These are phyloP conservation scores for Mycteria americana DNA, from an alignment of 2,797 vertebrate species.

Conservation along the genomic window DNA sequence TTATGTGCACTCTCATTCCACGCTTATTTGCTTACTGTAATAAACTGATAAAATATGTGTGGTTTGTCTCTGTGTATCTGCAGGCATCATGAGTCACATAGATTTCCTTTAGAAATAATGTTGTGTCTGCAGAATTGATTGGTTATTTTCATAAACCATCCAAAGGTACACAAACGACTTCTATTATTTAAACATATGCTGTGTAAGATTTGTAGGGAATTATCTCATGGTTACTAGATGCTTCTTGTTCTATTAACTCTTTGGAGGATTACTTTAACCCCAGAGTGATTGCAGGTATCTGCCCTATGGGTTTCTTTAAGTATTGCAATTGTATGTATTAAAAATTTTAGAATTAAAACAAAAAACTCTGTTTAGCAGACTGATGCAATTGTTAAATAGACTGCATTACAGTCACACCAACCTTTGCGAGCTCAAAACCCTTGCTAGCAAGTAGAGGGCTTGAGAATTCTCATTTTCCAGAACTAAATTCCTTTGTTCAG, in stretches of 20 bases:
- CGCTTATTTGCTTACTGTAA: constrained; percentile 87
- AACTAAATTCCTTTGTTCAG: neutral
- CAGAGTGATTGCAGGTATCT: neutral
- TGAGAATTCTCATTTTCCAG: neutral
- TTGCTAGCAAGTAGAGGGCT: neutral
- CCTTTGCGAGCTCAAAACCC: neutral
- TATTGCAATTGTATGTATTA: neutral
- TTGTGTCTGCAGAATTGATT: constrained; percentile 85
- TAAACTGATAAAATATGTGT: constrained; percentile 90
- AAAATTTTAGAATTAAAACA: constrained; percentile 13
- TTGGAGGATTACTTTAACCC: constrained; percentile 34
- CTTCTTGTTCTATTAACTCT: constrained; percentile 63
- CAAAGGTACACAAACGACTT: constrained; percentile 77
- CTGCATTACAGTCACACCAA: neutral
- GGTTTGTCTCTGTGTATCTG: constrained; percentile 82
- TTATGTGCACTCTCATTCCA: constrained; percentile 84
- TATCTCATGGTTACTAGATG: constrained; percentile 51
- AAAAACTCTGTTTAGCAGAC: neutral
- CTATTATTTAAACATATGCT: constrained; percentile 77
- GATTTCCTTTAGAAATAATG: constrained; percentile 87
- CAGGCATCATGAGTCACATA: constrained; percentile 83
- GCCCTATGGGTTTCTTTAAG: neutral
- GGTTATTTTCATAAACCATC: constrained; percentile 84
- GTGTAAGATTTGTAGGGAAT: constrained; percentile 70
- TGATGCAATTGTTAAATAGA: neutral